These are phyloP conservation scores for Tinea trinotella DNA, from an alignment of 2,888 invertebrate species.

Conservation along the genomic window DNA sequence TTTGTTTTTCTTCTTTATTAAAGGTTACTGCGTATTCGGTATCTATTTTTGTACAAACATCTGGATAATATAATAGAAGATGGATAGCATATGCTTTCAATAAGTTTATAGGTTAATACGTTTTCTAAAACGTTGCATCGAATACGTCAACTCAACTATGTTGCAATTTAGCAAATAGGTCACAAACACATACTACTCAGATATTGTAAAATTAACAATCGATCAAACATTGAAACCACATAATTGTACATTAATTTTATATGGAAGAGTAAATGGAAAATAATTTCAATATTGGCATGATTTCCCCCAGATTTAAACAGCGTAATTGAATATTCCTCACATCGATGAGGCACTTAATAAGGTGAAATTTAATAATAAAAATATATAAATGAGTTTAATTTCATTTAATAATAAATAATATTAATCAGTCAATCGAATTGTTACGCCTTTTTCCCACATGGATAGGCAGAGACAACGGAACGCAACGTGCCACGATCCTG, in stretches of 20 bases:
- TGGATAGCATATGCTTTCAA: slow-evolving; percentile 12
- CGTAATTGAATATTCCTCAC: neutral
- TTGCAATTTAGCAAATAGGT: too few species aligned
- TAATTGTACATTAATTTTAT: neutral
- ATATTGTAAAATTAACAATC: neutral
- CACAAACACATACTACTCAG: neutral
- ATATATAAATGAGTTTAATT: too few species aligned
- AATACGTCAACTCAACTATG: too few species aligned
- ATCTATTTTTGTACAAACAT: slow-evolving; percentile 16
- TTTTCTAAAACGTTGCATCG: neutral
- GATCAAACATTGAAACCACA: neutral
- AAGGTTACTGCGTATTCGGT: slow-evolving; percentile 3
- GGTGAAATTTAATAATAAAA: too few species aligned
- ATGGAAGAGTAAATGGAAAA: neutral
- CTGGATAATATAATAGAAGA: slow-evolving; percentile 11
- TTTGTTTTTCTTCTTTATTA: slow-evolving; percentile 2
- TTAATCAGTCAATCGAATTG: too few species aligned
- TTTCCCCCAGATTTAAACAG: neutral
- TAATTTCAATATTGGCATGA: neutral
- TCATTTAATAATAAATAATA: too few species aligned
- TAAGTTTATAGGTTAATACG: neutral
- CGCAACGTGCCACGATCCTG: too few species aligned
- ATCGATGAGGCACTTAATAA: too few species aligned
- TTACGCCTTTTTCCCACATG: too few species aligned
- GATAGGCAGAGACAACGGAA: too few species aligned